Percentiles rank a stretch among this genome's conserved stretches.
These are phyloP conservation scores for Scomber colias DNA, from an alignment of 2,113 vertebrate genomes.

Conservation along the genomic window DNA sequence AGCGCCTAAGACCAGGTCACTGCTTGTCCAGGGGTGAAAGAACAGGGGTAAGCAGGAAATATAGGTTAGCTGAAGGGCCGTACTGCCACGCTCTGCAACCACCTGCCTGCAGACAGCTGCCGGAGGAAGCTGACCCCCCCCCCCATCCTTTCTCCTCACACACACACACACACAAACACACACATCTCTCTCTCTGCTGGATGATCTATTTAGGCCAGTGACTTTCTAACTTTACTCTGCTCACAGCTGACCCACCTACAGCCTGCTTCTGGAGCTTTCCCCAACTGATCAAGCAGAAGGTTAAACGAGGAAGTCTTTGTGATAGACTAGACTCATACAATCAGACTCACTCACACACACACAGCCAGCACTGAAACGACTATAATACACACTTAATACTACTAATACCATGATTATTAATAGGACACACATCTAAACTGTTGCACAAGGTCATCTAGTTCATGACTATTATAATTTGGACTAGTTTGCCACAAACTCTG, in stretches of 20 bases:
- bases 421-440: too few relatives aligned
- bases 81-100: neutral
- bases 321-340: neutral
- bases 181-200: neutral
- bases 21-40: slow-evolving; percentile 5
- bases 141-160: neutral
- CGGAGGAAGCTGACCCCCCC: neutral
- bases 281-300: neutral
- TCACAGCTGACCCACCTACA: slow-evolving; percentile 56
- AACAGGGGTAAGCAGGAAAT: neutral
- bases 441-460: too few relatives aligned
- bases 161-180: neutral
- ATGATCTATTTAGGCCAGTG: slow-evolving; percentile 53
- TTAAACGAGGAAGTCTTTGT: neutral
- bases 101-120: slow-evolving; percentile 10
- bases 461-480: too few relatives aligned
- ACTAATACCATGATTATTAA: too few relatives aligned
- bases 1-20: slow-evolving; percentile 6
- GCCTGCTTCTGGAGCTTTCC: neutral
- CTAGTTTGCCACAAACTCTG: too few relatives aligned
- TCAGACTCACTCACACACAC: neutral
- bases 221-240: slow-evolving; percentile 39
- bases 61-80: neutral
- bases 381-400: too few relatives aligned
- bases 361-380: too few relatives aligned